Evolutionary conservation across 1,140 invertebrate species (phyloP).

Genomic region (Drosophila sp.): DNA sequence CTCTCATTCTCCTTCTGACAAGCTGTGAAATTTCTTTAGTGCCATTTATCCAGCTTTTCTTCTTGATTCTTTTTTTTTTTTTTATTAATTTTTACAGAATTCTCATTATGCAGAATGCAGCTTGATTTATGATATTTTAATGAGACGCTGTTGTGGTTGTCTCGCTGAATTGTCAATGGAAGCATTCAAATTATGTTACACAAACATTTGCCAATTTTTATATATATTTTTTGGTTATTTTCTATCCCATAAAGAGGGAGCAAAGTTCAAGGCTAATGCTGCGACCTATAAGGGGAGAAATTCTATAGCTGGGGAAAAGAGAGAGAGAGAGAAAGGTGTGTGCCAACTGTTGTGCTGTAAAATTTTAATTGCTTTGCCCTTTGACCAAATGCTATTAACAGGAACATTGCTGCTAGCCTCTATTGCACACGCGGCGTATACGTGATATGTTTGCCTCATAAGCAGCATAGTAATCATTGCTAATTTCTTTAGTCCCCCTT

Average conservation of each 20-base stretch:
- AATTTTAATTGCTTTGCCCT: slow-evolving; percentile 70
- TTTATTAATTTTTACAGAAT: slow-evolving; percentile 32
- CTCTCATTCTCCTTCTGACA: neutral
- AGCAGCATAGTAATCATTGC: slow-evolving; percentile 62
- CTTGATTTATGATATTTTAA: slow-evolving; percentile 81
- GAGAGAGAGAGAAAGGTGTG: neutral
- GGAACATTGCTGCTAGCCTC: slow-evolving; percentile 17
- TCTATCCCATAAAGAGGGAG: neutral
- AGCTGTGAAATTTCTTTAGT: slow-evolving; percentile 54
- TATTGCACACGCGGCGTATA: slow-evolving; percentile 50
- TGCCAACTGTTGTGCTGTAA: slow-evolving; percentile 45
- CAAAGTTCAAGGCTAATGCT: slow-evolving; percentile 62
- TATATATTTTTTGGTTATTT: no score
- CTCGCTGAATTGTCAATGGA: slow-evolving; percentile 19
- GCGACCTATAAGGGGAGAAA: slow-evolving; percentile 40
- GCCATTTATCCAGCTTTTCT: slow-evolving; percentile 10
- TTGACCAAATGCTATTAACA: slow-evolving; percentile 33
- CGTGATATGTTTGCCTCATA: slow-evolving; percentile 44
- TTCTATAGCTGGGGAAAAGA: no score
- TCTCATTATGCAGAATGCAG: slow-evolving; percentile 57
- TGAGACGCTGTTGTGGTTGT: slow-evolving; percentile 42
- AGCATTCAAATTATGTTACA: no score
- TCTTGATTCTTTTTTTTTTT: no score
- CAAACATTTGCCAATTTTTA: slow-evolving; percentile 28
- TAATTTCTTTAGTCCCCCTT: slow-evolving; percentile 47